Conservation (phyloP, 2,797 vertebrate species). For the Sitta carolinensis region DNA sequence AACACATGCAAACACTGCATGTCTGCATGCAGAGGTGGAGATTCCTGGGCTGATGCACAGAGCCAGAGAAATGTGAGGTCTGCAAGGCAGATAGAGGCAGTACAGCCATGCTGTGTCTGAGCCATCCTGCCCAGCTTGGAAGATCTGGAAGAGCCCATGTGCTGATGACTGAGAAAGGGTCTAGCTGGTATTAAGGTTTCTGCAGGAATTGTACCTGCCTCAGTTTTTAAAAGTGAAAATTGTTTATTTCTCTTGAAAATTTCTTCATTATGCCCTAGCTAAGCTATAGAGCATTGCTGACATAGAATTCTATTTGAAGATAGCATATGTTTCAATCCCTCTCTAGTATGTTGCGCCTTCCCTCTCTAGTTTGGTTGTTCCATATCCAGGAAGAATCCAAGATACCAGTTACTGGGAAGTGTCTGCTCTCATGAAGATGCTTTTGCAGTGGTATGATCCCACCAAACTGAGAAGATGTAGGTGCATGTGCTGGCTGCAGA, state of each 20-base stretch:
- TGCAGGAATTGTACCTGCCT: background rate
- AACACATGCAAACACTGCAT: background rate
- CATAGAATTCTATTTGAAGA: background rate
- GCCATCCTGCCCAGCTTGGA: background rate
- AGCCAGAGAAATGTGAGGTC: background rate
- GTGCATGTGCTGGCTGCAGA: background rate
- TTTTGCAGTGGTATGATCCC: background rate
- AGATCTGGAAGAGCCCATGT: background rate
- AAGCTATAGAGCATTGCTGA: background rate
- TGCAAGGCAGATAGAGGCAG: background rate
- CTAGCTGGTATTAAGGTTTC: background rate
- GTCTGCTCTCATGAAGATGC: background rate
- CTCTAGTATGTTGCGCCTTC: background rate
- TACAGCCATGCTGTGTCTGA: background rate
- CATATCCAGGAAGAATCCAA: background rate
- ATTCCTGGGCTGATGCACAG: background rate
- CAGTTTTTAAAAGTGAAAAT: background rate
- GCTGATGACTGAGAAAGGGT: background rate
- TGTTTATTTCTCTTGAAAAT: background rate
- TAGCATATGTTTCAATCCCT: conserved; percentile 21
- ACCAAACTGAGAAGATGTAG: background rate
- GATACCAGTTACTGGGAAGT: background rate
- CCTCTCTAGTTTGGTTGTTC: background rate
- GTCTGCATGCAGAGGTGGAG: background rate
- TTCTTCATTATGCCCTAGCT: background rate